Conservation (phyloP, 2,113 vertebrate species). For the Calyptommatus sinebrachiatus region DNA sequence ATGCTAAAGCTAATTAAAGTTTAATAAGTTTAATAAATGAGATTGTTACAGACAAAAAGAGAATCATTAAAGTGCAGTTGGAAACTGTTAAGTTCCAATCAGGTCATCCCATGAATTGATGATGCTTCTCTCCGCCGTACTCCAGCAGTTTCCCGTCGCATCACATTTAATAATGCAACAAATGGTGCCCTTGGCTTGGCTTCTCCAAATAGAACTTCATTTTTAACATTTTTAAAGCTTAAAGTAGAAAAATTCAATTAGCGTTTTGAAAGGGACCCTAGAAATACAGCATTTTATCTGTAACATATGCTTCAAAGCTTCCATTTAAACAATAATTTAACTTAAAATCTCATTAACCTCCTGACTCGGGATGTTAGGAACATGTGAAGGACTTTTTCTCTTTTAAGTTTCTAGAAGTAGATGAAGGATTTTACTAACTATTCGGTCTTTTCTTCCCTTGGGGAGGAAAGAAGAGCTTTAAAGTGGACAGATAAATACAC, state of each 20-base stretch:
- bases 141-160: slow-evolving; percentile 60
- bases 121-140: slow-evolving; percentile 59
- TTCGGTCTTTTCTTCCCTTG: slow-evolving; percentile 14
- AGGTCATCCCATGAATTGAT: slow-evolving; percentile 74
- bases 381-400: slow-evolving; percentile 9
- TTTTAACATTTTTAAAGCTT: slow-evolving; percentile 69
- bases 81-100: slow-evolving; percentile 72
- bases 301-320: slow-evolving; percentile 51
- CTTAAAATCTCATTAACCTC: slow-evolving; percentile 55
- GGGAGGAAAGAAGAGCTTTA: slow-evolving; percentile 22
- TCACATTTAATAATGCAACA: slow-evolving; percentile 66
- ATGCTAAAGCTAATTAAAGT: slow-evolving; percentile 89
- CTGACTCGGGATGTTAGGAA: slow-evolving; percentile 16
- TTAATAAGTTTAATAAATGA: slow-evolving; percentile 90
- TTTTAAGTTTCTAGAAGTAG: slow-evolving; percentile 32
- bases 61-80: slow-evolving; percentile 78
- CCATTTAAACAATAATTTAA: slow-evolving; percentile 57
- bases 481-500: background rate
- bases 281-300: slow-evolving; percentile 62
- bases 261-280: slow-evolving; percentile 64
- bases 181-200: slow-evolving; percentile 64
- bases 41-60: slow-evolving; percentile 76
- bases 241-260: slow-evolving; percentile 68
- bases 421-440: slow-evolving; percentile 22
- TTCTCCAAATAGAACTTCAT: slow-evolving; percentile 66